Percentiles rank a stretch among this genome's conserved stretches.
Evolutionary conservation across 2,797 vertebrate genomes (phyloP).

Genomic region (Xenops minutus): DNA sequence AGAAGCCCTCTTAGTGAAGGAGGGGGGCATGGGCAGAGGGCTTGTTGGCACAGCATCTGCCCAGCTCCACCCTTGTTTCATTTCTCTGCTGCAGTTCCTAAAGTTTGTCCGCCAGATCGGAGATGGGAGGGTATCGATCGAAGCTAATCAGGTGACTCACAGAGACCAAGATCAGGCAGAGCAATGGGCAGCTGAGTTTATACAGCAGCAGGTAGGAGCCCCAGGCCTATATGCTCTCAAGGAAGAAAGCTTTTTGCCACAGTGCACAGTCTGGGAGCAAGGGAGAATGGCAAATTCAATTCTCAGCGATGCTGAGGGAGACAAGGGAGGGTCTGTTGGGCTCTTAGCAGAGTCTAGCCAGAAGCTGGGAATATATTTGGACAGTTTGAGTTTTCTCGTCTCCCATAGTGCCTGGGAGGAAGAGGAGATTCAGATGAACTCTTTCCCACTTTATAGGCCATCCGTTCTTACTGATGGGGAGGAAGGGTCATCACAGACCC

Average conservation of each 20-base stretch:
- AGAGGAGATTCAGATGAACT: not conserved
- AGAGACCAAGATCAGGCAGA: conserved; percentile 94
- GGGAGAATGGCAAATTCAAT: conserved; percentile 18
- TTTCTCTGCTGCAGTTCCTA: conserved; percentile 91
- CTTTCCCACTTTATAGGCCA: not conserved
- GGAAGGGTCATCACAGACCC: not conserved
- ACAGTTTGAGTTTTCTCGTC: not conserved
- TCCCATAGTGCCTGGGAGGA: not conserved
- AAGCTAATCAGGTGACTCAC: conserved; percentile 92
- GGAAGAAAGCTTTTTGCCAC: conserved; percentile 51
- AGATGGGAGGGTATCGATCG: conserved; percentile 98
- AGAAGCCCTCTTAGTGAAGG: conserved; percentile 1
- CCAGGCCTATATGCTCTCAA: conserved; percentile 26
- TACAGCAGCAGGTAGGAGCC: conserved; percentile 91
- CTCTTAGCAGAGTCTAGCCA: conserved; percentile 16
- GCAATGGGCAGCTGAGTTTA: conserved; percentile 98
- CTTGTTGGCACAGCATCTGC: conserved; percentile 38
- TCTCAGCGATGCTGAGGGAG: not conserved
- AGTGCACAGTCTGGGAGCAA: conserved; percentile 49
- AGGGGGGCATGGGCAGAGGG: not conserved
- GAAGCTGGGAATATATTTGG: not conserved
- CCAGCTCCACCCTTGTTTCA: conserved; percentile 73
- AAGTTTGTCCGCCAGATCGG: conserved; percentile 99
- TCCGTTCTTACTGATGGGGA: not conserved
- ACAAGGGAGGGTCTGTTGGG: not conserved